Percentiles rank a stretch among this genome's conserved stretches.
phyloP scores from a whole-genome alignment of 2,113 vertebrate species.

The Euleptes europaea region DNA sequence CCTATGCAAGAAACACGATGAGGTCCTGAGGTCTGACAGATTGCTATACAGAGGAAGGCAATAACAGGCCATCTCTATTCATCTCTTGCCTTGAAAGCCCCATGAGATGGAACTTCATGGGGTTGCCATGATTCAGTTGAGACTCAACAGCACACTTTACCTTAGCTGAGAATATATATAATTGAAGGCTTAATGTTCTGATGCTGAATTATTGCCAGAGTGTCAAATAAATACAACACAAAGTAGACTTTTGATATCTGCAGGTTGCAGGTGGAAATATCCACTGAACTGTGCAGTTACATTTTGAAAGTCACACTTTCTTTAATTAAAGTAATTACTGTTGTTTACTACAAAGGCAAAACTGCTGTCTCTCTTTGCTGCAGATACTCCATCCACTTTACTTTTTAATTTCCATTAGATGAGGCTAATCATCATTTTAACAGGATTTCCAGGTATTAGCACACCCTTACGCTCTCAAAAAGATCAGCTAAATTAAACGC shows the following conservation, averaged over 20 bases:
- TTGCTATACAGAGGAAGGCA: too few relatives aligned
- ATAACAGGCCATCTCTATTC: too few relatives aligned
- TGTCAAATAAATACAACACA: neutral
- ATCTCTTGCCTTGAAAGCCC: too few relatives aligned
- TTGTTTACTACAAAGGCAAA: neutral
- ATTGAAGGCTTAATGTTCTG: neutral
- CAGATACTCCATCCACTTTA: conserved; percentile 1
- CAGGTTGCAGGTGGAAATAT: neutral
- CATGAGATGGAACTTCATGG: too few relatives aligned
- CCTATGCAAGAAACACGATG: too few relatives aligned
- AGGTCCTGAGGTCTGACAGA: too few relatives aligned
- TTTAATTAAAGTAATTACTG: conserved; percentile 17
- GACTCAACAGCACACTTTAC: too few relatives aligned
- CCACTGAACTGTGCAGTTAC: neutral
- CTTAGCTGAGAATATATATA: too few relatives aligned
- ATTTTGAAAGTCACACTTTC: neutral
- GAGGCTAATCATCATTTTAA: conserved; percentile 17
- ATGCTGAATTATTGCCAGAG: neutral
- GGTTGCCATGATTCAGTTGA: too few relatives aligned
- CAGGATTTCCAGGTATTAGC: conserved; percentile 1
- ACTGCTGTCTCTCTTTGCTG: neutral
- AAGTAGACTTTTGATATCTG: neutral
- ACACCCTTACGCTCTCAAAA: neutral
- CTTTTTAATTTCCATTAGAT: conserved; percentile 27
- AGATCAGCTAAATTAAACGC: conserved; percentile 9